Evolutionary conservation across 2,797 vertebrate genomes (phyloP), one percentile per base, ranked within the genome.

Genomic region (Sebastes kiyomatsui): DNA sequence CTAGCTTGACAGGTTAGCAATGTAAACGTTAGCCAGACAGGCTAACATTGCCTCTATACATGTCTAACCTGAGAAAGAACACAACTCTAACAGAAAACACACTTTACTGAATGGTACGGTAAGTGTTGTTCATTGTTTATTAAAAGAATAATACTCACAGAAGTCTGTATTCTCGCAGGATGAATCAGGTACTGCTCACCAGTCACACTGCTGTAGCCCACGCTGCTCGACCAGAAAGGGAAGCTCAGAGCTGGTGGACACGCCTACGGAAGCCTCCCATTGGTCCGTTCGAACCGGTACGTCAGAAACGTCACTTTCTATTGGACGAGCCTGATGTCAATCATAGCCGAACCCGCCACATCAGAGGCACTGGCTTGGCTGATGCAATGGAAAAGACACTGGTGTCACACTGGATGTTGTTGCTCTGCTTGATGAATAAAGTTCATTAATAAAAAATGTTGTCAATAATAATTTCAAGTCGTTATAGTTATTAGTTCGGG

Each of bases 341-440:
- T 95, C 85, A 60, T 4, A 42, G 4, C 6, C 6, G 10, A 80
- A 32, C 90, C 78, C 81, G 88, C 89, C 81, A 68, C 78, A 30
- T 69, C 61, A 49, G 3, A 65, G 32, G 28, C 11, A 61, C 25
- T 23, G 64, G 46, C 18, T 11, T 76, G 96, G 95, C 94, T 96
- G 96, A 96, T 96, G 96, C 96, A 96, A 96, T 73, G 70, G 22
- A 90, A 90, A 87, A 86, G 84, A 59, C 69, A 64, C 49, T 61
- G 75, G 13, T 68, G 81, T 59, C 27, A 61, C 2, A 61, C 2
- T 38, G 14, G 0, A 12, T 14, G 5, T 28, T 23, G 25, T n/a
- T 68, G 0, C 5, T 30, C 12, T 22, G 46, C 14, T 46, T 16
- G 42, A 18, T 46, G 14, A 46, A 18, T 46, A 18, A 46, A 46